Evolutionary conservation across 2,888 invertebrate species (phyloP).

Genomic region (Rhamnusium bicolor): DNA sequence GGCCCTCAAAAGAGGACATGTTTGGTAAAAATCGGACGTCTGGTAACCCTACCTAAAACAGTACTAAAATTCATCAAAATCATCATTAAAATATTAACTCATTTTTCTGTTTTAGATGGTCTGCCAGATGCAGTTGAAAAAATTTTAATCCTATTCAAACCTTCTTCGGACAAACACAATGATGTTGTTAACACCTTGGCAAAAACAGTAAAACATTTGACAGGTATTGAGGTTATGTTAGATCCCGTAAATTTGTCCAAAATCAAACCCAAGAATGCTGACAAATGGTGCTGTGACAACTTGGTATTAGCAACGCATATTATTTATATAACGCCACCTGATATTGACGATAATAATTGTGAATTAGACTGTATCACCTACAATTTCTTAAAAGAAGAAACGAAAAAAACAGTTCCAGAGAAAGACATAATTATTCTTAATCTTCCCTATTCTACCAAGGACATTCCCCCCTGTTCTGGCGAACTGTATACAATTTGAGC

Average conservation of each 20-base stretch:
- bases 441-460: slow-evolving; percentile 53
- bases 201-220: slow-evolving; percentile 50
- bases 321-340: slow-evolving; percentile 54
- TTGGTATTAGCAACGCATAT: slow-evolving; percentile 52
- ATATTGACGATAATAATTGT: slow-evolving; percentile 40
- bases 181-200: slow-evolving; percentile 52
- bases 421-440: slow-evolving; percentile 48
- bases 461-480: slow-evolving; percentile 50
- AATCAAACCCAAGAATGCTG: slow-evolving; percentile 46
- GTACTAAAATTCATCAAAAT: too few species aligned
- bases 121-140: slow-evolving; percentile 38
- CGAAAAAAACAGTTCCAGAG: slow-evolving; percentile 41
- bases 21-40: too few species aligned
- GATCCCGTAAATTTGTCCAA: slow-evolving; percentile 45
- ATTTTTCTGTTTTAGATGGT: slow-evolving; percentile 30
- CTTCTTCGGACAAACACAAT: slow-evolving; percentile 56
- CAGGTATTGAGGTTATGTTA: slow-evolving; percentile 45
- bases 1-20: too few species aligned
- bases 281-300: slow-evolving; percentile 49
- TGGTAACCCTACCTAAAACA: too few species aligned
- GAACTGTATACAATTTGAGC: slow-evolving; percentile 45
- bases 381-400: slow-evolving; percentile 50
- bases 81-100: too few species aligned
- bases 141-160: slow-evolving; percentile 52
- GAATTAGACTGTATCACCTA: slow-evolving; percentile 50